Evolutionary conservation across 2,888 invertebrate species (phyloP), one percentile per base, ranked within the genome.

Genomic region (Anodontia alba): DNA sequence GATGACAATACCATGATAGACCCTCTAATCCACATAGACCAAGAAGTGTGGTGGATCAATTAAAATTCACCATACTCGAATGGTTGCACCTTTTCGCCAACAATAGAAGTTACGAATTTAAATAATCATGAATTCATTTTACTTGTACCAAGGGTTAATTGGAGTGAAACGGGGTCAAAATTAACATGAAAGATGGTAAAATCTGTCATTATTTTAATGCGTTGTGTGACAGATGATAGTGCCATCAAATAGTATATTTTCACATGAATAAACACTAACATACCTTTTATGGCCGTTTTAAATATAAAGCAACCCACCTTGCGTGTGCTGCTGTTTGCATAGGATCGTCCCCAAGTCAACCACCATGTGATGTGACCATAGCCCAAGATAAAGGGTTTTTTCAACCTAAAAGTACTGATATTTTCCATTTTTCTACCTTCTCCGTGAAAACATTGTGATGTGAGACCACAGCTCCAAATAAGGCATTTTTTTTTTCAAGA

Each of bases 151-250:
- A 33, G 23, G 62, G 62, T 62, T 62, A 62, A 62, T 62, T 62
- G 62, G 62, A 62, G 62, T 62, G 62, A 62, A 62, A 33, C 62
- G 8, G 33, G 62, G 62, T 31, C 62, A 62, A 17, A 62, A 62
- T 62, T 62, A 33, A 62, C 62, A 62, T 62, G 62, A 62, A 62
- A 31, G 62, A 62, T 62, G 62, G 62, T 33, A 33, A 62, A 62
- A 62, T 62, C 62, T 33, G 62, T 62, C 62, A 62, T 62, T 62
- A 62, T 62, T 62, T 62, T 62, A 62, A 62, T 62, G 62, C 62
- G 62, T 31, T 20, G 33, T 17, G 1, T 33, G 62, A 33, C 62
- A 62, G 62, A 62, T 62, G 62, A 62, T 62, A 8, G 10, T 5
- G 62, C 33, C 12, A 62, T 62, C 62, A 33, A 62, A 62, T 62